These are phyloP conservation scores for Leptoteleia sp. DNA, from an alignment of 1,140 invertebrate genomes.

Conservation along the genomic window DNA sequence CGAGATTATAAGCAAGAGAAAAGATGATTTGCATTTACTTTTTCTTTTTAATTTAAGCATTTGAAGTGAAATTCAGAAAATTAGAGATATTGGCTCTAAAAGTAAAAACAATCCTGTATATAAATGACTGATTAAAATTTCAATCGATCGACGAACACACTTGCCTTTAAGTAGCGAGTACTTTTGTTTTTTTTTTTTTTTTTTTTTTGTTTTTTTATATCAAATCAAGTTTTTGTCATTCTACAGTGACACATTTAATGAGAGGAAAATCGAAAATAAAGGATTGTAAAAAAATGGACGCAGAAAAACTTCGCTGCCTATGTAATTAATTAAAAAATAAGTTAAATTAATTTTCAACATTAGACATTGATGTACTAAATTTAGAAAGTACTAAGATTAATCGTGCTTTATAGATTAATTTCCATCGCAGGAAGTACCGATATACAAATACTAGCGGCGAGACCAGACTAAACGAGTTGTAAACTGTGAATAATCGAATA, in stretches of 20 bases:
- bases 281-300: not conserved
- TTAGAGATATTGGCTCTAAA: constrained; percentile 16
- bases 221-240: constrained; percentile 11
- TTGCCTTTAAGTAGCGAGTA: constrained; percentile 26
- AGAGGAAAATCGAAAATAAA: constrained; percentile 5
- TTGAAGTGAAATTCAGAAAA: no score
- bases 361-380: constrained; percentile 28
- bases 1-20: not conserved
- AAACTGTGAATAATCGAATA: constrained; percentile 23
- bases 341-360: constrained; percentile 37
- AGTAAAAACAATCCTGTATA: constrained; percentile 1
- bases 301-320: constrained; percentile 30
- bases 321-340: constrained; percentile 44
- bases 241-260: constrained; percentile 5
- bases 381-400: constrained; percentile 50
- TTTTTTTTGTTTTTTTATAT: constrained; percentile 47
- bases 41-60: no score
- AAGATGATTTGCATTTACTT: not conserved
- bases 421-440: constrained; percentile 3
- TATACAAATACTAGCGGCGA: constrained; percentile 8
- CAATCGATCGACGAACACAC: constrained; percentile 28
- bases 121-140: constrained; percentile 27
- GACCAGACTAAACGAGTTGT: constrained; percentile 6
- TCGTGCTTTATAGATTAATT: constrained; percentile 40
- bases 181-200: no score